Base-by-base conservation (phyloP, 1,140 invertebrate species). In the Neotoxoptera formosana region DNA sequence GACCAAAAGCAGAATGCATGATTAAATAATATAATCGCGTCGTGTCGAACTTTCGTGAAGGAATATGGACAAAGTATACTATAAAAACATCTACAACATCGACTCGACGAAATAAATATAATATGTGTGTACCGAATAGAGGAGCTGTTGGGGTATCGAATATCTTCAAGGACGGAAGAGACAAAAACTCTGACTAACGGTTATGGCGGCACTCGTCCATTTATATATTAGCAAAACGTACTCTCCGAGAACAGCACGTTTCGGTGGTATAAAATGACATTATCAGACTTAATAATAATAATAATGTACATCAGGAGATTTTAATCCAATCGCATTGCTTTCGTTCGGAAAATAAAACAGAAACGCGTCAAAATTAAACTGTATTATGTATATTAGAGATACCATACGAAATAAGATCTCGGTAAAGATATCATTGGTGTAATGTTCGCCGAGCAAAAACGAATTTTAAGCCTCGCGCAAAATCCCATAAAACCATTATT, bases 171-270 rank as follows among this genome's bases (percentile, higher is more conserved):
- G 60, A n/a, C 30, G n/a, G n/a, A 76, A 6, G 14, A 76, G 60
- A 76, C 30, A n/a, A 76, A n/a, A 76, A 76, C 60, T n/a, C 60
- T n/a, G n/a, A 76, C 60, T 76, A 76, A 76, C 60, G n/a, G 60
- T 76, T 76, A 76, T 76, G 60, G 9, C 25, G 56, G 11, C 11
- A 76, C 60, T 34, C 60, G n/a, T 76, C 60, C 60, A n/a, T n/a
- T 76, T n/a, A 76, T 76, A 76, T 76, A 76, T 76, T 76, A 76
- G 23, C 60, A 14, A 76, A 76, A 2, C 30, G 60, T 67, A 67
- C 60, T 67, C 30, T 0, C 6, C 30, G 60, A 3, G 56, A 9
- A 30, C 4, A 67, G 60, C 60, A 67, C 60, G 60, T 67, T 76
- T 76, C 14, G n/a, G 14, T 76, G n/a, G 60, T 76, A 76, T 76